Base-by-base conservation (phyloP, 1,140 invertebrate genomes). In the Heliconius nattereri region DNA sequence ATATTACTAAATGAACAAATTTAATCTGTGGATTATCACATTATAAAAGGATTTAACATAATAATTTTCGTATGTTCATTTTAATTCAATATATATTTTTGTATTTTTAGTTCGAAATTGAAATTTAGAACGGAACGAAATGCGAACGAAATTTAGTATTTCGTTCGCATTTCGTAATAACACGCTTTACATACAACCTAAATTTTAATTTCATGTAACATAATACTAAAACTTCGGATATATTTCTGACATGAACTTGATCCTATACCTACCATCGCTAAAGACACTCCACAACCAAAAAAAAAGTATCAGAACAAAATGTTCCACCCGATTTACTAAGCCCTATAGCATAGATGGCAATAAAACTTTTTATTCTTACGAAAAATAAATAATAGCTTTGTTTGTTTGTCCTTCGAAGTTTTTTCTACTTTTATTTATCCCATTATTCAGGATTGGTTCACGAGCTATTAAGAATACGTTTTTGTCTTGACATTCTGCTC, bases 21-120 rank as follows among this genome's bases (percentile, higher is more conserved):
- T 66, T 66, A 66, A 66, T 66, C 60, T 66, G 11, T 66, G 60
- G 60, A 66, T 66, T 66, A 66, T 29, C 60, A 66, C 60, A 66
- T 66, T 66, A 66, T 23, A 66, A 26, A 66, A 66, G 60, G 5
- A 66, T 66, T 66, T 66, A 29, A 26, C 26, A 29, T 66, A 16
- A 29, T 66, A 66, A 66, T 66, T 66, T 66, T 13, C 16, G 19
- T 20, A 16, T 45, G 40, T 16, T 13, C 3, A 45, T 45, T 45
- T 45, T 16, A 16, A 45, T 45, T 45, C 5, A 45, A 16, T 45
- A 45, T 45, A 5, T 45, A 11, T 40, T 45, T 45, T 45, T 16
- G 13, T 45, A 45, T 45, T 16, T 16, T 45, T 45, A 45, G 13
- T 45, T 16, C 3, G n/a, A n/a, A 16, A 16, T 45, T 16, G 0